A percentile compares a stretch with the other conserved stretches of the same genome.
Evolutionary conservation across 2,797 vertebrate genomes (phyloP).

Genomic region (Myoxocephalus aenaeus): DNA sequence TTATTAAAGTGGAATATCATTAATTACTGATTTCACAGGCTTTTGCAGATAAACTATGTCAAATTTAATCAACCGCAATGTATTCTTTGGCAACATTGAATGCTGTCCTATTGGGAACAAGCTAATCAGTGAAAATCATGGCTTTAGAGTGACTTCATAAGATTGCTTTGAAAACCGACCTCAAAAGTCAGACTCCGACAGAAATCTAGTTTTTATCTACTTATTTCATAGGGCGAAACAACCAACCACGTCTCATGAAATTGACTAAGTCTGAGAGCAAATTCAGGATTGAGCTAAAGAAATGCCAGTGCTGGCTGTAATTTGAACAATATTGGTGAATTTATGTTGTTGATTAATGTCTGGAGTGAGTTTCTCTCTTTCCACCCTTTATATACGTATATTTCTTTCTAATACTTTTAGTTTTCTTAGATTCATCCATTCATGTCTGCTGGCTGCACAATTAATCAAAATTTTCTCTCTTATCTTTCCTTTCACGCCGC

Average conservation of each 20-base stretch:
- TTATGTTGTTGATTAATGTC: background rate
- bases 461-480: conserved; percentile 14
- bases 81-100: background rate
- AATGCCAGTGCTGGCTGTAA: background rate
- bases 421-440: conserved; percentile 4
- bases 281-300: background rate
- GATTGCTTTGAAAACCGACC: background rate
- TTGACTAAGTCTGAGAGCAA: background rate
- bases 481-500: conserved; percentile 13
- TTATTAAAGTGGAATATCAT: conserved; percentile 12
- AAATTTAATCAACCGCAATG: conserved; percentile 22
- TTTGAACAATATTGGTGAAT: background rate
- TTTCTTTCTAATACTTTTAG: background rate
- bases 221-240: background rate
- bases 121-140: conserved; percentile 9
- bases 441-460: background rate
- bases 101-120: background rate
- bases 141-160: background rate
- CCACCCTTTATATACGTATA: background rate
- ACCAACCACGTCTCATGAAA: background rate
- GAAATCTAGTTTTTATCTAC: background rate
- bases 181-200: background rate
- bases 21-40: background rate
- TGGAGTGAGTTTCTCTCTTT: background rate
- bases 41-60: conserved; percentile 13